Evolutionary conservation across 2,888 invertebrate species (phyloP), one percentile per base, ranked within the genome.

Genomic region (Cryptus viduatorius): DNA sequence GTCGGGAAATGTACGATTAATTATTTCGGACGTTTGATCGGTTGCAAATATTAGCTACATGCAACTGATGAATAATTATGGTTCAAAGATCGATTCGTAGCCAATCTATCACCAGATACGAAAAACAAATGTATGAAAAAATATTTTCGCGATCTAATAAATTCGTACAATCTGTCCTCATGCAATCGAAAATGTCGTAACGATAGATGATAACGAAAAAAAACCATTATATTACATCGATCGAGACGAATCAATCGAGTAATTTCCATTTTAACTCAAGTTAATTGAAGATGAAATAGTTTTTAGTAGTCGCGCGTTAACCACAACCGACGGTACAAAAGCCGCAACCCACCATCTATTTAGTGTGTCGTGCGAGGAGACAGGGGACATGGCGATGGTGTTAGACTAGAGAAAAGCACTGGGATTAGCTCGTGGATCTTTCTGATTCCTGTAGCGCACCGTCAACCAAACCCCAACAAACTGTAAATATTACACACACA

Each of bases 391-490:
- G 90, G 91, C 90, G 91, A 93, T 93, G 91, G 89, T 92, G 90
- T 92, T 93, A 94, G 95, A 96, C 97, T 98, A 98, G 94, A 99
- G 97, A 95, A 98, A 99, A 95, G 98, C 98, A 95, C 98, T 98
- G 93, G 98, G 98, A 95, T 98, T 98, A 95, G 98, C 98, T 91
- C 98, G 96, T 92, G 98, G 99, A 95, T 99, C 98, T 97, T 98
- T 98, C 95, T 98, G 98, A 95, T 99, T 99, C 95, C 99, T 97
- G 96, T 98, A 99, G 92, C 98, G 97, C 94, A 98, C 97, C 92
- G 99, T 98, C 96, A 99, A 96, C 97, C 98, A 97, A 88, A 98
- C 98, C 95, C 99, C 99, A 95, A 98, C 96, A 95, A 99, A 98
- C 98, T 99, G 97, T 88, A 96, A 94, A 87, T 86, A 79, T 86